Conservation (phyloP, 2,888 invertebrate species). For the Agapostemon virescens region DNA sequence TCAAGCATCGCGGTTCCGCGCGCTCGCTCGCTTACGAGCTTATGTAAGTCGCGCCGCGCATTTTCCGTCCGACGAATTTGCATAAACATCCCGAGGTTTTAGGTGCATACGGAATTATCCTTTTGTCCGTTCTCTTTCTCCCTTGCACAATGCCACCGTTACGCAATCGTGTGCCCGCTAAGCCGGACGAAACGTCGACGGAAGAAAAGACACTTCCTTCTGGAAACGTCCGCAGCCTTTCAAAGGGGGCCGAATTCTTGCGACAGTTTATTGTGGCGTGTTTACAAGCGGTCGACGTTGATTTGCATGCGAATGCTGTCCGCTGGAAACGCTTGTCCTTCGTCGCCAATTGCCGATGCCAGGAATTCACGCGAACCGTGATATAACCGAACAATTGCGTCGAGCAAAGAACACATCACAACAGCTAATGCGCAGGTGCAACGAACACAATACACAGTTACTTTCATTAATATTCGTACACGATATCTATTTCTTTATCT, state of each 20-base stretch:
- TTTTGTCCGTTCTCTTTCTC: constrained; percentile 28
- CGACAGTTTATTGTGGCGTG: not conserved
- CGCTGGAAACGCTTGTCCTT: constrained; percentile 33
- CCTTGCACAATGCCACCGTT: constrained; percentile 35
- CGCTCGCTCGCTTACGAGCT: constrained; percentile 19
- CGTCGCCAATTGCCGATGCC: constrained; percentile 42
- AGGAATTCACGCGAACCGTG: constrained; percentile 35
- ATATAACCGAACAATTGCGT: constrained; percentile 39
- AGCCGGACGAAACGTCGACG: constrained; percentile 15
- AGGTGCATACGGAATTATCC: constrained; percentile 32
- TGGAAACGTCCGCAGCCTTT: not conserved
- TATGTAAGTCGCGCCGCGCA: constrained; percentile 38
- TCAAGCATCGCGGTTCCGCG: constrained; percentile 22
- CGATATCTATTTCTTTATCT: too few species aligned
- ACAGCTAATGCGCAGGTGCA: too few species aligned
- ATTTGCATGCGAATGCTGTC: constrained; percentile 48
- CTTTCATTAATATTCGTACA: too few species aligned
- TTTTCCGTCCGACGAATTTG: constrained; percentile 40
- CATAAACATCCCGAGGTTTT: constrained; percentile 41
- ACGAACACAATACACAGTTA: too few species aligned
- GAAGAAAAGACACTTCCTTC: not conserved
- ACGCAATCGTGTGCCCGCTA: constrained; percentile 28
- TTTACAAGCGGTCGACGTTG: constrained; percentile 1
- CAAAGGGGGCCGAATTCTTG: constrained; percentile 29
- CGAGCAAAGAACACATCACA: not conserved